Conservation (phyloP, 2,797 vertebrate genomes). For the Pseudomugil tenellus region DNA sequence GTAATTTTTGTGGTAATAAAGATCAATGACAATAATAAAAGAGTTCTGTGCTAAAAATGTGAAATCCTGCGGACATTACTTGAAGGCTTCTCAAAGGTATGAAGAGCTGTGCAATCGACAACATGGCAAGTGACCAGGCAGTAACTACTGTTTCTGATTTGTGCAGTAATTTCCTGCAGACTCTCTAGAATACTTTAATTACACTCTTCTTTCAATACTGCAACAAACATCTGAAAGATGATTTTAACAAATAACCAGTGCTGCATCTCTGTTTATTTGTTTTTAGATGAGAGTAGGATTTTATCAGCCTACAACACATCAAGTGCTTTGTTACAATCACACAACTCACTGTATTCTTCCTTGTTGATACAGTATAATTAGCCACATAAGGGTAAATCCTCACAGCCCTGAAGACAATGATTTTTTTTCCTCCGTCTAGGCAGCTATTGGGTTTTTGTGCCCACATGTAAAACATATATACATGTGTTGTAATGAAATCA, state of each 20-base stretch:
- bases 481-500: neutral
- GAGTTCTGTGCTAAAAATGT: neutral
- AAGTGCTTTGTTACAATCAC: too few relatives aligned
- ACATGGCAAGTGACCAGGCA: neutral
- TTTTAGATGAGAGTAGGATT: neutral
- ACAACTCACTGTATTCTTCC: constrained; percentile 50
- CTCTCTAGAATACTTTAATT: neutral
- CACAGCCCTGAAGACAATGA: constrained; percentile 59
- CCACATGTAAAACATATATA: constrained; percentile 28
- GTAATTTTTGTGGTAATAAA: constrained; percentile 30
- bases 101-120: neutral
- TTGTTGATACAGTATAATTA: constrained; percentile 46
- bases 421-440: constrained; percentile 39
- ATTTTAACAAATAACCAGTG: neutral
- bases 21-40: constrained; percentile 15
- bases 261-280: neutral
- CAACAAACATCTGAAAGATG: constrained; percentile 11
- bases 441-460: constrained; percentile 39
- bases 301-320: constrained; percentile 29
- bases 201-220: neutral
- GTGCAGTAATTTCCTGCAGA: neutral
- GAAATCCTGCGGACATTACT: neutral
- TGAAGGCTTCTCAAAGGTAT: constrained; percentile 5
- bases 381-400: constrained; percentile 62
- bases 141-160: constrained; percentile 2